phyloP scores from a whole-genome alignment of 2,797 vertebrate genomes.

The Rachycentron canadum region DNA sequence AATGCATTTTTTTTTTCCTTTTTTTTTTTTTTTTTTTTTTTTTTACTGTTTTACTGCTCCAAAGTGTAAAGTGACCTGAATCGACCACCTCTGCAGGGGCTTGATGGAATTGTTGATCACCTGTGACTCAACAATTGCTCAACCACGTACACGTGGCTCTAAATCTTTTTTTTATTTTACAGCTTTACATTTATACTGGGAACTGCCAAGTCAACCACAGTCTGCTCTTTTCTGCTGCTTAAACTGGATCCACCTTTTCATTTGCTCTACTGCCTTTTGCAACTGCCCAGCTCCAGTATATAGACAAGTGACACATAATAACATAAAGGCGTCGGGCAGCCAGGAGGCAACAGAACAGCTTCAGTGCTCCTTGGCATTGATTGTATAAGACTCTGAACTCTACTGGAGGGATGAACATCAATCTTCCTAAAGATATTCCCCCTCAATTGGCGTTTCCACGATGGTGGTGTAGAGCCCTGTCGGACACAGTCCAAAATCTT shows the following conservation, averaged over 20 bases:
- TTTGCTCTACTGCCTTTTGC: not conserved
- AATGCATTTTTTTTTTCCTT: constrained; percentile 9
- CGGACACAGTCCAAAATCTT: too few species aligned
- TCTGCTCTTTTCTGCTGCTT: not conserved
- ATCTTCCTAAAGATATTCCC: too few species aligned
- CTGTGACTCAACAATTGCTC: not conserved
- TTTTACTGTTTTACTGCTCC: constrained; percentile 9
- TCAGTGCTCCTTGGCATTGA: too few species aligned
- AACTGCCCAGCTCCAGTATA: too few species aligned
- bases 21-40: not conserved
- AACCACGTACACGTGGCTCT: not conserved
- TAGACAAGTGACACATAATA: too few species aligned
- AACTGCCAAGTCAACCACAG: not conserved
- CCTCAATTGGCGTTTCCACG: too few species aligned
- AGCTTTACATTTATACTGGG: not conserved
- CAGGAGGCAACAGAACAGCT: too few species aligned
- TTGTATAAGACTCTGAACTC: too few species aligned
- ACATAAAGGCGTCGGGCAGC: too few species aligned
- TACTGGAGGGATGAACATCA: too few species aligned
- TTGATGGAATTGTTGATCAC: constrained; percentile 26
- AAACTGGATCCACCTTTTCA: not conserved
- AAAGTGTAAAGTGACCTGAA: not conserved
- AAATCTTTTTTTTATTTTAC: not conserved
- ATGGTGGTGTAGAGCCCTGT: too few species aligned
- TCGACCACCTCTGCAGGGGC: not conserved